Evolutionary conservation across 2,113 vertebrate species (phyloP).

Genomic region (Seriola dumerili): DNA sequence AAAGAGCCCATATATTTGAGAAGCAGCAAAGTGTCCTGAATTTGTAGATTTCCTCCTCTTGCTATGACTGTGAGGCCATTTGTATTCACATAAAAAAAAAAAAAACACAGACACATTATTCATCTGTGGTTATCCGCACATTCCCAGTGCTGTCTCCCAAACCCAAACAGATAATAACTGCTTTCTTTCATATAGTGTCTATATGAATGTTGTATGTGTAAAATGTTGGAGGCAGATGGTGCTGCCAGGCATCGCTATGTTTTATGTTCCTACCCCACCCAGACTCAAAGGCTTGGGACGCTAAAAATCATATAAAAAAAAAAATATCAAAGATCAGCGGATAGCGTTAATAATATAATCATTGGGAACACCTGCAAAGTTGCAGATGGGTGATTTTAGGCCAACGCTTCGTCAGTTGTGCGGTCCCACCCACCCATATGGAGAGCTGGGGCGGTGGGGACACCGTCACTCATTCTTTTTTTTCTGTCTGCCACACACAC

Average conservation of each 20-base stretch:
- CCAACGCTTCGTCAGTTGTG: constrained; percentile 89
- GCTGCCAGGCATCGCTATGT: constrained; percentile 88
- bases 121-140: constrained; percentile 1
- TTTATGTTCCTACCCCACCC: constrained; percentile 78
- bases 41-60: too few relatives aligned
- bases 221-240: constrained; percentile 90
- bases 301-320: constrained; percentile 82
- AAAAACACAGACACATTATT: constrained; percentile 6
- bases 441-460: constrained; percentile 75
- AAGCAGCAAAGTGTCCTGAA: too few relatives aligned
- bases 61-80: too few relatives aligned
- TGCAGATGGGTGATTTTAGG: constrained; percentile 98
- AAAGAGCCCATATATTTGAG: not conserved
- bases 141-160: not conserved
- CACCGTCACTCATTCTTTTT: constrained; percentile 51
- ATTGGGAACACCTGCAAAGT: constrained; percentile 98
- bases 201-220: constrained; percentile 42
- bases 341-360: constrained; percentile 99
- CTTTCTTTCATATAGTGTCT: constrained; percentile 17
- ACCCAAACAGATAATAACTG: constrained; percentile 19
- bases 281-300: constrained; percentile 83
- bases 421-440: constrained; percentile 97
- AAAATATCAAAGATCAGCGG: constrained; percentile 97
- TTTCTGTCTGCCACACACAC: constrained; percentile 5
- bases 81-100: too few relatives aligned